Base-by-base conservation (phyloP, 2,888 invertebrate genomes). In the Orthosia incerta region DNA sequence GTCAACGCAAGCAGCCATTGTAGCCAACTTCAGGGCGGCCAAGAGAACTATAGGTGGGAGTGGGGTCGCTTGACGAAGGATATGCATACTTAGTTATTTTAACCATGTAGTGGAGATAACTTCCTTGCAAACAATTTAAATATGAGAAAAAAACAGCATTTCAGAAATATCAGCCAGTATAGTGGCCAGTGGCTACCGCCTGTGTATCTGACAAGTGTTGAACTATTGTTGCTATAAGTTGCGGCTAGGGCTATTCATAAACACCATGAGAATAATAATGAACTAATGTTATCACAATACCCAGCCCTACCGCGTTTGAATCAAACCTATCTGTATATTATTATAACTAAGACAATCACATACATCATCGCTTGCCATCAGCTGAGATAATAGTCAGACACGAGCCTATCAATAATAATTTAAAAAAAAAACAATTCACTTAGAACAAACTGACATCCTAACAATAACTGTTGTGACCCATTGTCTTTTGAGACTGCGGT, bases 391-490 rank as follows among this genome's bases (percentile, higher is more conserved):
- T 39, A 0, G 39, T 39, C 39, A 39, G 9, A 39, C 39, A 39
- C 39, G 1, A 39, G 7, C 39, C 9, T 39, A 39, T 39, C 39
- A 39, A 9, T 39, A 39, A 39, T 39, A 39, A 39, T 39, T 7
- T 4, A 26, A 31, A 31, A 31, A 31, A 31, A 31, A 65, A 82
- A 70, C 46, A 82, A 71, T 15, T 80, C n/a, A n/a, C 18, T 18
- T 39, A 2, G 13, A 31, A 68, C 67, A 76, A 76, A 61, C 15
- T 57, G 67, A 56, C 51, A 13, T 15, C 20, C 20, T 46, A 71
- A 82, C 82, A 82, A 72, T 68, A 39, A 23, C 18, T 80, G 79
- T 82, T 78, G 71, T 15, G 51, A 61, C 20, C 53, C 23, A 80
- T 80, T 80, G 83, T 80, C 62, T 61, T 65, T 9, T 45, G 26